Evolutionary conservation across 2,888 invertebrate species (phyloP), one percentile per base, ranked within the genome.

Genomic region (Homarus gammarus): DNA sequence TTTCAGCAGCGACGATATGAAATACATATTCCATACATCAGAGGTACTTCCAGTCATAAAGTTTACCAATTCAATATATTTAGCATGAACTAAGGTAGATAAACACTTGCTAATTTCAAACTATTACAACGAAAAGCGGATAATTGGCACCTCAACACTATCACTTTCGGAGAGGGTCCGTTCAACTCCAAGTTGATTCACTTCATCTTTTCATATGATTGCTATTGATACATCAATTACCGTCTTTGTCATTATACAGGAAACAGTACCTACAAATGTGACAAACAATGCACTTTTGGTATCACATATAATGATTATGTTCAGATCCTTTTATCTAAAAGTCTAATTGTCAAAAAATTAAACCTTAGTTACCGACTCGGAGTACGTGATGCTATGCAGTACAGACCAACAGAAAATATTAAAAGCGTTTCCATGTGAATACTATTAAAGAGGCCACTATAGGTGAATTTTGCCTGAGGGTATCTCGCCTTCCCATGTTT

Each of bases 181-280:
- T 88, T 88, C 84, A 88, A 83, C 88, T 56, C 68, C 61, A 61
- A 68, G 49, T 88, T 64, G 72, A 84, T 88, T 88, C 84, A 84
- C 84, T 72, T 78, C 88, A 88, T 84, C 84, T 88, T 27, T 73
- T 40, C 64, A 68, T 64, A 75, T 75, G 38, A 77, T 64, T 75
- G 49, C 70, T 27, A 51, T 56, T 44, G 31, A 27, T 22, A 22
- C 44, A 56, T 61, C 33, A 61, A 73, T 51, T 56, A 38, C 27
- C 27, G 6, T 0, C 15, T 64, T 78, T 8, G 10, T 44, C 31
- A 22, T 15, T 10, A 77, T 15, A n/a, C 22, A 49, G 10, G 3
- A 72, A 15, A 0, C 12, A 5, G 51, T 27, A 51, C 10, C 18
- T 68, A 18, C 44, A n/a, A 8, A n/a, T 44, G 44, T 44, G 6